Evolutionary conservation across 92 coral and sea anemone genomes (phyloP).

Genomic region (Zoanthus gigantus): DNA sequence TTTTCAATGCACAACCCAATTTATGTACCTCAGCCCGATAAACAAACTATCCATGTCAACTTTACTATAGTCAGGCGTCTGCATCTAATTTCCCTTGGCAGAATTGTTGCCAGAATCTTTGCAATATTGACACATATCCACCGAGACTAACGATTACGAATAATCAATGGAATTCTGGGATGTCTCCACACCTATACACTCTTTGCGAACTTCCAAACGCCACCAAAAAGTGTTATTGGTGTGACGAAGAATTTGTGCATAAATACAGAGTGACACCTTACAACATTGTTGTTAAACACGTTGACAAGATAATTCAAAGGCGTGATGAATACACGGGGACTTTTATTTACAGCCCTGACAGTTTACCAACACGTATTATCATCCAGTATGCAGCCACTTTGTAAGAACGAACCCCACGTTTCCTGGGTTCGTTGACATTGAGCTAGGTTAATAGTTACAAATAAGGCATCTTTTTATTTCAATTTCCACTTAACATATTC

Average conservation of each 20-base stretch:
- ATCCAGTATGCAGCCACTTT: slow-evolving; percentile 55
- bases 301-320: slow-evolving; percentile 38
- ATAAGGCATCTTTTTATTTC: slow-evolving; percentile 14
- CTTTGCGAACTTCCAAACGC: slow-evolving; percentile 30
- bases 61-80: not conserved
- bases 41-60: slow-evolving; percentile 1
- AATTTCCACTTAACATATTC: not conserved
- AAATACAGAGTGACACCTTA: slow-evolving; percentile 44
- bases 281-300: slow-evolving; percentile 62
- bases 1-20: slow-evolving; percentile 4
- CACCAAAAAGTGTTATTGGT: slow-evolving; percentile 61
- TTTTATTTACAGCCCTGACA: slow-evolving; percentile 48
- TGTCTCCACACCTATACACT: slow-evolving; percentile 68
- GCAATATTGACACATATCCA: not conserved
- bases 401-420: slow-evolving; percentile 67
- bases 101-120: not conserved
- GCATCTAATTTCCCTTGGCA: slow-evolving; percentile 9
- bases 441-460: not conserved
- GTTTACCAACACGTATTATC: slow-evolving; percentile 62
- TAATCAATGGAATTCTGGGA: slow-evolving; percentile 65
- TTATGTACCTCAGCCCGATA: slow-evolving; percentile 2
- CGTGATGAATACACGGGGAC: slow-evolving; percentile 56
- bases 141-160: not conserved
- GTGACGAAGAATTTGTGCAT: slow-evolving; percentile 39
- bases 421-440: slow-evolving; percentile 44